Percentiles rank a stretch among this genome's conserved stretches.
Evolutionary conservation across 2,113 vertebrate species (phyloP).

Genomic region (Solea senegalensis): DNA sequence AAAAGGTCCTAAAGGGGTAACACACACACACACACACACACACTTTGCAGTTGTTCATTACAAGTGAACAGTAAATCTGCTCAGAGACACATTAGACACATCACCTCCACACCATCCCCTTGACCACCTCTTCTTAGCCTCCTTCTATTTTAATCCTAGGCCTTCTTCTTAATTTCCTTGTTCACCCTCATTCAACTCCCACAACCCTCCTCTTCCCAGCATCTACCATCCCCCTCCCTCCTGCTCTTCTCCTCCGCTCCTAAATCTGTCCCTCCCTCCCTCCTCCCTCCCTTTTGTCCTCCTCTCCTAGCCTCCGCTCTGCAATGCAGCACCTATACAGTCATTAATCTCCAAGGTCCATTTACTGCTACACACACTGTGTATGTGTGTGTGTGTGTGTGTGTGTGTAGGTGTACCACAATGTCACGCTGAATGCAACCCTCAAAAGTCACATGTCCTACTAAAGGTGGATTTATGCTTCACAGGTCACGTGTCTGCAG

Average conservation of each 20-base stretch:
- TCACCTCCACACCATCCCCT: conserved; percentile 4
- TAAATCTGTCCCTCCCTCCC: conserved; percentile 32
- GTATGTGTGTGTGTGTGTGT: conserved; percentile 1
- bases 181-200: background rate
- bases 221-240: conserved; percentile 20
- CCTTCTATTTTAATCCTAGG: conserved; percentile 8
- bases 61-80: background rate
- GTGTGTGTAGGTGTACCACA: background rate
- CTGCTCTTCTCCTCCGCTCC: conserved; percentile 15
- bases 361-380: conserved; percentile 18
- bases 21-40: background rate
- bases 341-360: conserved; percentile 49
- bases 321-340: conserved; percentile 57
- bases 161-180: conserved; percentile 13
- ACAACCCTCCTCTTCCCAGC: background rate
- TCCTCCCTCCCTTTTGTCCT: conserved; percentile 11
- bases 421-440: background rate
- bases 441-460: background rate
- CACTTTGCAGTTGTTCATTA: conserved; percentile 38
- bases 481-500: background rate
- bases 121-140: conserved; percentile 2
- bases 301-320: conserved; percentile 14
- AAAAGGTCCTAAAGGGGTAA: no score
- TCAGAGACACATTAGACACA: conserved; percentile 8
- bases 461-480: conserved; percentile 9